Conservation (phyloP, 2,888 invertebrate genomes). For the Autographa pulchrina region DNA sequence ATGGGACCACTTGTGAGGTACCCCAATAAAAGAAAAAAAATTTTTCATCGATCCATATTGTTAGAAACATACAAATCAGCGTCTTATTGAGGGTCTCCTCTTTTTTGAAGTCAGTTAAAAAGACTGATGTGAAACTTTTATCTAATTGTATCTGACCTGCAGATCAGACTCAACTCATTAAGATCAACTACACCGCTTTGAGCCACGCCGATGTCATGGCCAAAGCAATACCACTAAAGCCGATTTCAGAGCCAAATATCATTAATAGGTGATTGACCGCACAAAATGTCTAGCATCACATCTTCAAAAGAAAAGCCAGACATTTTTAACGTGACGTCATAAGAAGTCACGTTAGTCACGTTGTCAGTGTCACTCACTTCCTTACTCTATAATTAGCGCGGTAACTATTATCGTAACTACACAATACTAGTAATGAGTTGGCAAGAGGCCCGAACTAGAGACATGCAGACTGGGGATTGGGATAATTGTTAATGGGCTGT, state of each 20-base stretch:
- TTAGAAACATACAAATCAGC: too few relatives aligned
- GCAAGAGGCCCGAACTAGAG: background rate
- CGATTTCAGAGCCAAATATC: too few relatives aligned
- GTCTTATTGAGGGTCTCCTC: too few relatives aligned
- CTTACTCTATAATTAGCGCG: background rate
- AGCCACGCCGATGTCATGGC: background rate
- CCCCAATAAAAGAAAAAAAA: too few relatives aligned
- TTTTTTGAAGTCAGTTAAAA: too few relatives aligned
- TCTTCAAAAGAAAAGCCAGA: background rate
- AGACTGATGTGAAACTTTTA: background rate
- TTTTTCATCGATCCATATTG: too few relatives aligned
- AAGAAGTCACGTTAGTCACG: background rate
- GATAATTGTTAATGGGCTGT: background rate
- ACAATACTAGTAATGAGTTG: constrained; percentile 1
- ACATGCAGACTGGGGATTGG: background rate
- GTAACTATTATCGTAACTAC: constrained; percentile 4
- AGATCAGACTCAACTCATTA: background rate
- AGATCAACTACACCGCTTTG: background rate
- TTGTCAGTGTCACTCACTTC: constrained; percentile 2
- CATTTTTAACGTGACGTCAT: background rate
- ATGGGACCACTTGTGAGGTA: too few relatives aligned
- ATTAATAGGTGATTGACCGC: background rate
- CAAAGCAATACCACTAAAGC: background rate
- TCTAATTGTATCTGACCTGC: background rate
- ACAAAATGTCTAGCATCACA: background rate